A percentile compares a stretch with the other conserved stretches of the same genome.
phyloP scores from a whole-genome alignment of 2,888 invertebrate genomes.

The Empis livida region DNA sequence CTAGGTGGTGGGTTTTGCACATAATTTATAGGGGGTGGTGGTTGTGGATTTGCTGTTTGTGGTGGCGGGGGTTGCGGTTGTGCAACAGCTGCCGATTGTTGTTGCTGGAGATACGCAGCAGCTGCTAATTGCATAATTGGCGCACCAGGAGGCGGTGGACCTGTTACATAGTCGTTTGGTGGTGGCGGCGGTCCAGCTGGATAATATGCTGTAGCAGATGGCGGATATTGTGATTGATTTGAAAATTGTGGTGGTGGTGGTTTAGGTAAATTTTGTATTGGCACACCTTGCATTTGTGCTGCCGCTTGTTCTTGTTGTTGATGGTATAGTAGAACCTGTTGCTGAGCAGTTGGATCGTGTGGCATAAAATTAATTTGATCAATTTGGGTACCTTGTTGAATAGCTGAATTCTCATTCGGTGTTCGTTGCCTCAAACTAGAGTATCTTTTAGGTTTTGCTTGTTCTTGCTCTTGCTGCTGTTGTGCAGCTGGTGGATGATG shows the following conservation, averaged over 20 bases:
- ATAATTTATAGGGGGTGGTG: constrained; percentile 2
- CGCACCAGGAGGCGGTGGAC: constrained; percentile 9
- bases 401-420: constrained; percentile 22
- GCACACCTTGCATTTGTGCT: constrained; percentile 21
- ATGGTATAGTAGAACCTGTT: constrained; percentile 19
- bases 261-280: constrained; percentile 15
- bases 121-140: constrained; percentile 9
- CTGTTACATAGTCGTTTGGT: constrained; percentile 12
- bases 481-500: constrained; percentile 15
- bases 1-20: constrained; percentile 7
- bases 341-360: constrained; percentile 21
- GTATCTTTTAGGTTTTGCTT: constrained; percentile 48
- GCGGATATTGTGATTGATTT: constrained; percentile 8
- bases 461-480: constrained; percentile 31
- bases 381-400: constrained; percentile 14
- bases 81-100: constrained; percentile 5
- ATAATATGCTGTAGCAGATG: constrained; percentile 22
- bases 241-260: constrained; percentile 8
- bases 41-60: not conserved
- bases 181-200: constrained; percentile 14
- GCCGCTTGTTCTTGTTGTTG: constrained; percentile 19
- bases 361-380: constrained; percentile 18
- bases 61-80: not conserved
- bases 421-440: constrained; percentile 50
- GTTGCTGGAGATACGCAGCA: constrained; percentile 1